Conservation (phyloP, 2,888 invertebrate species). For the Drosophila dives region DNA sequence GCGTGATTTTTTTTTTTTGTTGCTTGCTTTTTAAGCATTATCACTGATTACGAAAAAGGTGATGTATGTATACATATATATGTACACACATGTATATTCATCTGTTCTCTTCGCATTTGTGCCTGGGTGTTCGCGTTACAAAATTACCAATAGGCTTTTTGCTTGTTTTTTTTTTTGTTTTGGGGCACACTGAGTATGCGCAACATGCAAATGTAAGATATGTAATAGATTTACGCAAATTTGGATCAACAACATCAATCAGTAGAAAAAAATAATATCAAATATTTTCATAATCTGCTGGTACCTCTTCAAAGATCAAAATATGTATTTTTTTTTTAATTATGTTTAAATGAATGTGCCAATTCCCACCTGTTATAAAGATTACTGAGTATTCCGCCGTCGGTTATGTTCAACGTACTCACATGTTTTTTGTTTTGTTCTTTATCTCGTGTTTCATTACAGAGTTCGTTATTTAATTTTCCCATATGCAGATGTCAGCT, state of each 20-base stretch:
- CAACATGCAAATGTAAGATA: constrained; percentile 34
- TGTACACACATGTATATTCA: constrained; percentile 5
- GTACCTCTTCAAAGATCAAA: neutral
- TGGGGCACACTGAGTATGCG: constrained; percentile 59
- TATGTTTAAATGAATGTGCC: neutral
- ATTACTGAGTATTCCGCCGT: neutral
- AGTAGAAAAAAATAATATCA: neutral
- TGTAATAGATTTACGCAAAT: constrained; percentile 11
- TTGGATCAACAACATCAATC: neutral
- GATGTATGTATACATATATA: constrained; percentile 36
- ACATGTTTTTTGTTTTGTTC: neutral
- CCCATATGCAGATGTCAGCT: constrained; percentile 65
- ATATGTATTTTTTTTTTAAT: neutral
- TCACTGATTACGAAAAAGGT: constrained; percentile 59
- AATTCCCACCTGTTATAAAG: neutral
- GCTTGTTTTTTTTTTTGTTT: neutral
- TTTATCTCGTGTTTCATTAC: constrained; percentile 31
- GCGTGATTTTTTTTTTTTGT: constrained; percentile 28
- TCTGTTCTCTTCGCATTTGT: constrained; percentile 1
- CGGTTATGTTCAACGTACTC: neutral
- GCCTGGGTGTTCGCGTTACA: constrained; percentile 25
- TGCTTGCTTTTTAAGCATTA: constrained; percentile 46
- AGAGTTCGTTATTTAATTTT: constrained; percentile 38
- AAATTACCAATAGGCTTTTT: constrained; percentile 14
- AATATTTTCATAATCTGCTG: neutral